Evolutionary conservation across 2,888 invertebrate species (phyloP), one percentile per base, ranked within the genome.

Genomic region (Hypomecis punctinalis): DNA sequence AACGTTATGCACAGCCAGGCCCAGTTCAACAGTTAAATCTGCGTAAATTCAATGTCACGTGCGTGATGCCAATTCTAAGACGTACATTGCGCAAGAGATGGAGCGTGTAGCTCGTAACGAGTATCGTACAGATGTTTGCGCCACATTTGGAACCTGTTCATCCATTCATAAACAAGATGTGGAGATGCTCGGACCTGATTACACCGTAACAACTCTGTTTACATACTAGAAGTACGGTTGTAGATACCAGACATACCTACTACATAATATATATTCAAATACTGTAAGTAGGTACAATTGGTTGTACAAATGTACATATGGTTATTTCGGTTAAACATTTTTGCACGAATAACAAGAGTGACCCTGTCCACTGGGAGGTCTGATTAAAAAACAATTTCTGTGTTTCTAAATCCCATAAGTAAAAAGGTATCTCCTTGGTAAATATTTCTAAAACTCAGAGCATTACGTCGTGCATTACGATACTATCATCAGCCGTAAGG

Each of bases 21-120:
- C 58, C 42, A 51, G 68, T 64, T 63, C 54, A 65, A 71, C 71
- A 73, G 68, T 73, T 66, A 72, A 77, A 78, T 76, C 75, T 76
- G 73, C 74, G 79, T 77, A 74, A 74, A 76, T 78, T 78, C 81
- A 82, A 82, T 81, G 81, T 73, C 80, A 75, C 71, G 72, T 75
- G 76, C 75, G 76, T 75, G 76, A 70, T 73, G 73, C 76, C 72
- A 78, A 76, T 78, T 69, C 67, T 79, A 80, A 79, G 79, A 75
- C 76, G 74, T 67, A 78, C 59, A 76, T 80, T 80, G 79, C 77
- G 79, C 74, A 82, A 82, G 65, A 61, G 67, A 57, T 68, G 52
- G 54, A 68, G 67, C 66, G 63, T 67, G 62, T 58, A 64, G 57
- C 64, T 63, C 55, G 63, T 57, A 23, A 23, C 23, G 23, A 23